Evolutionary conservation across 2,113 vertebrate species (phyloP), one percentile per base, ranked within the genome.

Genomic region (Crotalus helleri): DNA sequence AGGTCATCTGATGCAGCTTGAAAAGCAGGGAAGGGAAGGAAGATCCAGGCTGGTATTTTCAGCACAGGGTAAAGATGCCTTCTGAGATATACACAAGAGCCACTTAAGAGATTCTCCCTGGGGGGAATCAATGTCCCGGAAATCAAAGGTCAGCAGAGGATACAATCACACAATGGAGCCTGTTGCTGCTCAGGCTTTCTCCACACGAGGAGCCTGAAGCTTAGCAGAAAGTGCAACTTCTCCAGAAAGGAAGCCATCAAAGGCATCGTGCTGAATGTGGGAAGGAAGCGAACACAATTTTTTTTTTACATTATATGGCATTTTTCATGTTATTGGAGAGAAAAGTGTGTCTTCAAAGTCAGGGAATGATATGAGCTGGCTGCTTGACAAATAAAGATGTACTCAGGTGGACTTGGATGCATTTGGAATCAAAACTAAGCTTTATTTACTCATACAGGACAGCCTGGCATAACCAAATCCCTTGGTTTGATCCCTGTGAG

Each of bases 81-180:
- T 44, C 0, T 0, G 12, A 15, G 54, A 44, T 59, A n/a, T 33
- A 23, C 3, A 53, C 51, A 33, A 64, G 49, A 90, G 13, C 5
- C 24, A 88, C n/a, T 88, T 49, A 90, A 87, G 53, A 93, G 49
- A 1, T 49, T 46, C 90, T 26, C 74, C 86, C 2, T 39, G 0
- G 5, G 90, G 85, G n/a, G 87, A 61, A 58, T 49, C 85, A 0
- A 0, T 6, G 44, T 21, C 89, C 89, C 93, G 24, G 0, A 12
- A 93, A 1, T 90, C 89, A 93, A 96, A 95, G 94, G 93, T 93
- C 95, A 94, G 53, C 85, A 90, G 88, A 6, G 51, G 0, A 64
- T 49, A 90, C 92, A 74, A 89, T n/a, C 91, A 90, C 87, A 81
- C 91, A 7, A 24, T 0, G 5, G 85, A 49, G 81, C n/a, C 49